phyloP scores from a whole-genome alignment of 2,797 vertebrate species.

The Morelia viridis region DNA sequence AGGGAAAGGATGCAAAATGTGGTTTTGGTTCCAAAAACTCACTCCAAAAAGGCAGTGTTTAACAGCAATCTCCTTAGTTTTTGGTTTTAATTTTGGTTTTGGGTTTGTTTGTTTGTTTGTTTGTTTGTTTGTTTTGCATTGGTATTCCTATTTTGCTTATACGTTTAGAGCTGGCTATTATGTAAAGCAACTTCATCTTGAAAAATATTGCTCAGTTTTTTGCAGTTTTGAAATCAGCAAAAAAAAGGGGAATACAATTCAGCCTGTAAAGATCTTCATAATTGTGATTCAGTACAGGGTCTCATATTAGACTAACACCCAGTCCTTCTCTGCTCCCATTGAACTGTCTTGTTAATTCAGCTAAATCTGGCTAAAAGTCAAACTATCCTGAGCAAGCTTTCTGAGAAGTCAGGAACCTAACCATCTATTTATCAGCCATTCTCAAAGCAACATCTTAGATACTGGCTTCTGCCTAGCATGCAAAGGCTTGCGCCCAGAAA shows the following conservation, averaged over 20 bases:
- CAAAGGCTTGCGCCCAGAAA: not conserved
- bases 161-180: not conserved
- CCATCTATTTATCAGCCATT: not conserved
- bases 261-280: not conserved
- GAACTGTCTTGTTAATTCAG: not conserved
- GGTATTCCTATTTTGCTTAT: not conserved
- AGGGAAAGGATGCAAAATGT: not conserved
- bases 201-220: fast-evolving
- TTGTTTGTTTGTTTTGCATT: conserved; percentile 26
- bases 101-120: conserved; percentile 16
- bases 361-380: not conserved
- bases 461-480: not conserved
- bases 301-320: no score
- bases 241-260: not conserved
- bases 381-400: not conserved
- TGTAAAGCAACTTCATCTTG: not conserved
- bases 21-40: not conserved
- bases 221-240: not conserved
- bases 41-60: not conserved
- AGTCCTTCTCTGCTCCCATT: fast-evolving
- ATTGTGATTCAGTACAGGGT: not conserved
- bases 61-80: not conserved
- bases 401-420: not conserved
- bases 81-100: not conserved
- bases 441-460: not conserved